Conservation (phyloP, 2,797 vertebrate species). For the Chelidonichthys spinosus region DNA sequence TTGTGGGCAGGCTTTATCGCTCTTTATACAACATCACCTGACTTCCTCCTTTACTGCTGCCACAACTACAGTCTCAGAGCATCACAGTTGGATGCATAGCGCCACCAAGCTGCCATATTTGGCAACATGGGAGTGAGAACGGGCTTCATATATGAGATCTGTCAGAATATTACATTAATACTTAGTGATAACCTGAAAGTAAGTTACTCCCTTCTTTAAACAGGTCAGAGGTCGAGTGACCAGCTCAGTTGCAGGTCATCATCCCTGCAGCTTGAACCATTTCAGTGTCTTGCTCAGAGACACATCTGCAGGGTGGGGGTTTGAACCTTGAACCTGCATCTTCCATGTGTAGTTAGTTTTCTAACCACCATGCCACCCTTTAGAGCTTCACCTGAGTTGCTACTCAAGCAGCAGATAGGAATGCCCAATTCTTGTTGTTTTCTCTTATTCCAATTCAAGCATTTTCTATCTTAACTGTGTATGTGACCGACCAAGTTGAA, state of each 20-base stretch:
- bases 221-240: conserved; percentile 15
- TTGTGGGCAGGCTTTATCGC: background rate
- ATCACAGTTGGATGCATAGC: background rate
- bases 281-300: conserved; percentile 10
- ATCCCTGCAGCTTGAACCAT: background rate
- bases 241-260: background rate
- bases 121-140: background rate
- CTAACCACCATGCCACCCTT: conserved; percentile 17
- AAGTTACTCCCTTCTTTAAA: background rate
- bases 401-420: conserved; percentile 53
- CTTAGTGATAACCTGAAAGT: background rate
- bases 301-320: conserved; percentile 11
- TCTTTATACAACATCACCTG: background rate
- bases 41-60: background rate
- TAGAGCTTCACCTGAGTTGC: conserved; percentile 24
- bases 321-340: conserved; percentile 38
- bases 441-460: conserved; percentile 60
- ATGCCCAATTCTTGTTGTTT: conserved; percentile 61
- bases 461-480: conserved; percentile 82
- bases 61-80: background rate
- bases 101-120: background rate
- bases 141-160: background rate
- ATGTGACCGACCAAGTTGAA: conserved; percentile 72
- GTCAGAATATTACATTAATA: background rate
- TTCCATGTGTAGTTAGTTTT: conserved; percentile 61